Evolutionary conservation across 2,113 vertebrate species (phyloP).

Genomic region (Lontra canadensis): DNA sequence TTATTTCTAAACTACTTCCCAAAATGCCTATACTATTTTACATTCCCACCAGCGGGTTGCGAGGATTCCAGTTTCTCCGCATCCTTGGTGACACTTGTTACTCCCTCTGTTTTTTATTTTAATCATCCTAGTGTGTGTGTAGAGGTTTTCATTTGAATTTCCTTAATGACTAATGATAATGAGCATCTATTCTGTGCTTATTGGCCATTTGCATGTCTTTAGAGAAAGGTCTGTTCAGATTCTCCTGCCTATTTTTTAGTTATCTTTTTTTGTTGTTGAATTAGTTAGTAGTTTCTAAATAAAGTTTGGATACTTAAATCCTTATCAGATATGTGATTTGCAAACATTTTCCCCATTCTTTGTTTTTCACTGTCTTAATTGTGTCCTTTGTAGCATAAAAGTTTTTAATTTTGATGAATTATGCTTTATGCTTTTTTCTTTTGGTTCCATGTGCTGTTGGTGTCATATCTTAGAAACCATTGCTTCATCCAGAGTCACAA

Average conservation of each 20-base stretch:
- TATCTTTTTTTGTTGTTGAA: background rate
- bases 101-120: background rate
- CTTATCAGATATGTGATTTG: background rate
- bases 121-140: background rate
- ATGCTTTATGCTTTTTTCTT: background rate
- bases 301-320: background rate
- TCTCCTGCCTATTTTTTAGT: conserved; percentile 19
- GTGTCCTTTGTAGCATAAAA: background rate
- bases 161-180: background rate
- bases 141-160: conserved; percentile 39
- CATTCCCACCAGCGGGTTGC: background rate
- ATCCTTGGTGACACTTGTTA: background rate
- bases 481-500: background rate
- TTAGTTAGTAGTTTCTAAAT: background rate
- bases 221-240: conserved; percentile 10
- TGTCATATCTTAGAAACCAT: conserved; percentile 1
- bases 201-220: background rate
- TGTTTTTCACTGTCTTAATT: background rate
- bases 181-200: background rate
- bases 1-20: background rate
- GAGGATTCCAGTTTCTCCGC: background rate
- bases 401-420: background rate
- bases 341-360: background rate
- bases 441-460: background rate
- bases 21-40: background rate